These are phyloP conservation scores for Pegoplata infirma DNA, from an alignment of 2,888 invertebrate species.

Conservation along the genomic window DNA sequence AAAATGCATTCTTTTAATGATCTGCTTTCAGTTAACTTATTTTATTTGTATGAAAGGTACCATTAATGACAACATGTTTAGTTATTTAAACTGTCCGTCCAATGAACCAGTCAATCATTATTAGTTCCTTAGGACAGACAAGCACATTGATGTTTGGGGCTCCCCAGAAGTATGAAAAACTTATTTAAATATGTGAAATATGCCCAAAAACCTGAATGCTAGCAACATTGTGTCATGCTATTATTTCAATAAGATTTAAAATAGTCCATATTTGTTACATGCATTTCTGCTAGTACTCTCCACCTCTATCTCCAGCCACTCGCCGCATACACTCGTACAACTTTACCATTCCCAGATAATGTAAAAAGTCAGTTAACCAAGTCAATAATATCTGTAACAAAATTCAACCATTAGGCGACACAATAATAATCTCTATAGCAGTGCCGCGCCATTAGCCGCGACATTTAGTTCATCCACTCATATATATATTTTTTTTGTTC, in stretches of 20 bases:
- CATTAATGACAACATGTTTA: background rate
- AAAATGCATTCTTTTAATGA: background rate
- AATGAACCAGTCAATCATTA: slow-evolving; percentile 51
- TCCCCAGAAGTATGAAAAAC: slow-evolving; percentile 26
- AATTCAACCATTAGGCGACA: slow-evolving; percentile 51
- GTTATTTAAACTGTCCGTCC: slow-evolving; percentile 13
- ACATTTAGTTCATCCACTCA: slow-evolving; percentile 31
- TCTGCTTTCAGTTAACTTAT: background rate
- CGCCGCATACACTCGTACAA: too few species aligned
- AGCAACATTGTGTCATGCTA: background rate
- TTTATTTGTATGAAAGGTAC: background rate
- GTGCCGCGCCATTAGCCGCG: slow-evolving; percentile 58
- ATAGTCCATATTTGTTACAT: slow-evolving; percentile 26
- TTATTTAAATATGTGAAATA: slow-evolving; percentile 1
- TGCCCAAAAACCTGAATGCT: background rate
- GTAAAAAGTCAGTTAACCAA: slow-evolving; percentile 5
- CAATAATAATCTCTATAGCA: slow-evolving; percentile 60
- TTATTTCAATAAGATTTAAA: background rate
- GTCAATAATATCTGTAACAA: slow-evolving; percentile 27
- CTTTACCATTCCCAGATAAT: background rate
- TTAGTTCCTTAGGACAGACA: slow-evolving; percentile 29
- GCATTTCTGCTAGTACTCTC: background rate
- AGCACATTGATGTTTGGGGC: slow-evolving; percentile 36
- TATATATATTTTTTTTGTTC: too few species aligned
- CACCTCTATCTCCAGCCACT: background rate